Evolutionary conservation across 2,888 invertebrate species (phyloP).

Genomic region (Griposia aprilina): DNA sequence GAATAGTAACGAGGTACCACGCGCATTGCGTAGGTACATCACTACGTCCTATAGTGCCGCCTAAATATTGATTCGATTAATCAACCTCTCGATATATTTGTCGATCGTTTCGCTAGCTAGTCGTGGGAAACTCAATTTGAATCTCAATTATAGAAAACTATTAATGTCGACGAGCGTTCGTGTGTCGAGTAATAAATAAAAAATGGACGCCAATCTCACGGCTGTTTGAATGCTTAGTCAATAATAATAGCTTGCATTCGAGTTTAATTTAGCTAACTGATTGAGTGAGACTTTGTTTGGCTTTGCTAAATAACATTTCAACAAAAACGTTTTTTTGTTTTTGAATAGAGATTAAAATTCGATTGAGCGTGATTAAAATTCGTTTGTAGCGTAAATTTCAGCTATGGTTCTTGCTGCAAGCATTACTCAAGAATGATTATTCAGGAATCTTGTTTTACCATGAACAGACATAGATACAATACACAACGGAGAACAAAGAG

Average conservation of each 20-base stretch:
- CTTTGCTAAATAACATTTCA: conserved; percentile 23
- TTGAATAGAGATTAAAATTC: background rate
- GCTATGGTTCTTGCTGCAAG: background rate
- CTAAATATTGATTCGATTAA: conserved; percentile 81
- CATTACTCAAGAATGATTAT: conserved; percentile 49
- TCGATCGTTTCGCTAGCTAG: conserved; percentile 70
- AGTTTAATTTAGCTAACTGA: conserved; percentile 61
- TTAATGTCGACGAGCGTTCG: conserved; percentile 69
- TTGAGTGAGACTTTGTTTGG: conserved; percentile 52
- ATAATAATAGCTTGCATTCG: conserved; percentile 64
- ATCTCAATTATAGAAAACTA: conserved; percentile 80
- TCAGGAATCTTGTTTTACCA: conserved; percentile 30
- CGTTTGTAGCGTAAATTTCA: background rate
- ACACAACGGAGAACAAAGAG: conserved; percentile 60
- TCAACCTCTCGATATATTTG: conserved; percentile 77
- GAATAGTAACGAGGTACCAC: conserved; percentile 45
- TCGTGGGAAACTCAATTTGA: conserved; percentile 79
- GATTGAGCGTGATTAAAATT: background rate
- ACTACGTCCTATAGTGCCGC: conserved; percentile 61
- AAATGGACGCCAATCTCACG: conserved; percentile 76
- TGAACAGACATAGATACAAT: conserved; percentile 42
- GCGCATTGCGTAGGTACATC: conserved; percentile 54
- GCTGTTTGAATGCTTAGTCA: conserved; percentile 67
- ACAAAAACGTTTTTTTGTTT: conserved; percentile 8
- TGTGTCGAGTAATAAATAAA: conserved; percentile 74